Conservation (phyloP, 2,113 vertebrate species). For the Hepsetus odoe region DNA sequence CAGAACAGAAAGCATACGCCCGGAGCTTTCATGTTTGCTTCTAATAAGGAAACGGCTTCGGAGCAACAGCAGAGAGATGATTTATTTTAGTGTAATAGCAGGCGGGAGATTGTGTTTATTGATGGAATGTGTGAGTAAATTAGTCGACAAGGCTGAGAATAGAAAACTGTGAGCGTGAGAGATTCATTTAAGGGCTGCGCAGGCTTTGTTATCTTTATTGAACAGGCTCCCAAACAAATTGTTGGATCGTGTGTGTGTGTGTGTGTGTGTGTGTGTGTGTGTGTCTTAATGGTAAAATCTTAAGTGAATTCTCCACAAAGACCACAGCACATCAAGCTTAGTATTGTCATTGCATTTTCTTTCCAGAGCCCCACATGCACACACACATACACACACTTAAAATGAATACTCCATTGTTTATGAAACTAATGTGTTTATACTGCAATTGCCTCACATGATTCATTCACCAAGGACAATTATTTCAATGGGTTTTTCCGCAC, state of each 20-base stretch:
- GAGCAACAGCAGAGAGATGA: slow-evolving; percentile 13
- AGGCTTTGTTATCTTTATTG: slow-evolving; percentile 27
- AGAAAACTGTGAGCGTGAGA: slow-evolving; percentile 10
- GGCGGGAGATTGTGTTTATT: slow-evolving; percentile 26
- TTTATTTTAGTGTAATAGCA: slow-evolving; percentile 25
- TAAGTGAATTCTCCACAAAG: neutral
- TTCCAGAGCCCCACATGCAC: neutral
- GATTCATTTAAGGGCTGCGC: slow-evolving; percentile 23
- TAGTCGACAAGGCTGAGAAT: slow-evolving; percentile 28
- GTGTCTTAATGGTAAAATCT: slow-evolving; percentile 9
- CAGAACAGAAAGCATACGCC: neutral
- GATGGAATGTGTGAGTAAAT: slow-evolving; percentile 25
- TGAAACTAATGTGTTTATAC: too few relatives aligned
- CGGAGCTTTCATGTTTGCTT: slow-evolving; percentile 27
- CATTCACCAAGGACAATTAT: too few relatives aligned
- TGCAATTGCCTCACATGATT: too few relatives aligned
- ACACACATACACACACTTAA: slow-evolving; percentile 28
- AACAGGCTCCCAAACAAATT: slow-evolving; percentile 37
- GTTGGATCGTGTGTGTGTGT: slow-evolving; percentile 1
- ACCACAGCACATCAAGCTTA: neutral
- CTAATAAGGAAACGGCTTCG: slow-evolving; percentile 25
- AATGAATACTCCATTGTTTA: neutral
- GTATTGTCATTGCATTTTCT: neutral
- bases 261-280: neutral
- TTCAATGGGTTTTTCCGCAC: too few relatives aligned